These are phyloP conservation scores for Acronicta aceris DNA, from an alignment of 2,888 invertebrate species.

Conservation along the genomic window DNA sequence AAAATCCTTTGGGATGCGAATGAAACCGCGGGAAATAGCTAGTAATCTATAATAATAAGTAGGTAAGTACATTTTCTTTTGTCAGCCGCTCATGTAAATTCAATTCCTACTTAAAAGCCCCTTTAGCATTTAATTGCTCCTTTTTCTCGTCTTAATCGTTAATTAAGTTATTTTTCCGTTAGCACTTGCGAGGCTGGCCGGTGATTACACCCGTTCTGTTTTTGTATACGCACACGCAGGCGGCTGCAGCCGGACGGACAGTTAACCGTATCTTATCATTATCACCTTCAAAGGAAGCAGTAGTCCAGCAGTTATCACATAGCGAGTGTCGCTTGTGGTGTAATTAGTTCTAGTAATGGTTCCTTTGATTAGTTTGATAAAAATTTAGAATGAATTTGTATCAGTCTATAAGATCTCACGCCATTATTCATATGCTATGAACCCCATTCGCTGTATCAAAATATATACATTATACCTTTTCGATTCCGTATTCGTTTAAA, in stretches of 20 bases:
- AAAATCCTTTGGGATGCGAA: no score
- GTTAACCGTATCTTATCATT: conserved; percentile 46
- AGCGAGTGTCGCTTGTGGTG: neutral
- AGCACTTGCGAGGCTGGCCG: conserved; percentile 19
- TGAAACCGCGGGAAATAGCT: no score
- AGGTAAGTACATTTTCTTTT: no score
- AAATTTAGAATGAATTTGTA: neutral
- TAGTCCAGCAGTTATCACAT: conserved; percentile 20
- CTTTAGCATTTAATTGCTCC: neutral
- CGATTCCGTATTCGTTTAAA: no score
- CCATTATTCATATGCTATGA: no score
- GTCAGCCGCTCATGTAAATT: no score
- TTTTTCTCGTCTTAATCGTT: conserved; percentile 23
- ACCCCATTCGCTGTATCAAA: no score
- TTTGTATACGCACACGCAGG: conserved; percentile 26
- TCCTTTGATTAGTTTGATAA: neutral
- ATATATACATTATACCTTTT: no score
- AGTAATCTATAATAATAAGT: no score
- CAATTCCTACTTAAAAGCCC: neutral
- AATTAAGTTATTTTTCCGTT: conserved; percentile 45
- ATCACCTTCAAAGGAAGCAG: conserved; percentile 29
- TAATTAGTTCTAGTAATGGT: conserved; percentile 5
- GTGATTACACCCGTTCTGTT: conserved; percentile 40
- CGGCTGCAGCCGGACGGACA: conserved; percentile 21
- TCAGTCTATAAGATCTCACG: neutral